A percentile compares a stretch with the other conserved stretches of the same genome.
These are phyloP conservation scores for Phoeniculus purpureus DNA, from an alignment of 2,797 vertebrate species.

Conservation along the genomic window DNA sequence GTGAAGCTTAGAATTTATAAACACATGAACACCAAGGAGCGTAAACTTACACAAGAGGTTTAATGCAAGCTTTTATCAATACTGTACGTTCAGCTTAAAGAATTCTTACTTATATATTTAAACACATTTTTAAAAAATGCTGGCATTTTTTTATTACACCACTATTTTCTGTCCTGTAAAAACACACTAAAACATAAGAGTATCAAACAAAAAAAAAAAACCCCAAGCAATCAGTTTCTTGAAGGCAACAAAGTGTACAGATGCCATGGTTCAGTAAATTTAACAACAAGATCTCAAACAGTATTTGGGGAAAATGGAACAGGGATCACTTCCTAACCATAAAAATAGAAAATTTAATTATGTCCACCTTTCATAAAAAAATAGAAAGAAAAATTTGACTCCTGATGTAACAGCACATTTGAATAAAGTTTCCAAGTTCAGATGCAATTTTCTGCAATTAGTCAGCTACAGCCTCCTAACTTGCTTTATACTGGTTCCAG, in stretches of 20 bases:
- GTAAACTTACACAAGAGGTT: background rate
- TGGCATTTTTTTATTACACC: too few species aligned
- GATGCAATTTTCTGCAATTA: background rate
- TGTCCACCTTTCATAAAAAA: accelerated
- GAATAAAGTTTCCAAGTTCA: background rate
- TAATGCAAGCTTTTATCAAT: background rate
- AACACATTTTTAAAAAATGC: too few species aligned
- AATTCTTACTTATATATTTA: background rate
- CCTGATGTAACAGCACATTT: background rate
- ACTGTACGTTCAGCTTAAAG: background rate
- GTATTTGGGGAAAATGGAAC: background rate
- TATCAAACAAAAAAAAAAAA: background rate
- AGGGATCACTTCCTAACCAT: background rate
- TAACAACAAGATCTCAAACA: background rate
- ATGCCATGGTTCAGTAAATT: background rate
- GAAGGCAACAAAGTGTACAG: background rate
- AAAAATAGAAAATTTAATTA: background rate
- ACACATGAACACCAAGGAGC: background rate
- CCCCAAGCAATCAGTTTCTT: background rate
- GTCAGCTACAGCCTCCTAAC: background rate
- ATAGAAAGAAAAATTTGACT: background rate
- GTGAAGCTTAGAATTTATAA: background rate
- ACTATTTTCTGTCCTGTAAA: background rate
- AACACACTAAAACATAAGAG: background rate
- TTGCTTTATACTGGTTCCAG: background rate